A percentile compares a stretch with the other conserved stretches of the same genome.
Evolutionary conservation across 2,113 vertebrate genomes (phyloP).

Genomic region (Phylloscopus trochilus): DNA sequence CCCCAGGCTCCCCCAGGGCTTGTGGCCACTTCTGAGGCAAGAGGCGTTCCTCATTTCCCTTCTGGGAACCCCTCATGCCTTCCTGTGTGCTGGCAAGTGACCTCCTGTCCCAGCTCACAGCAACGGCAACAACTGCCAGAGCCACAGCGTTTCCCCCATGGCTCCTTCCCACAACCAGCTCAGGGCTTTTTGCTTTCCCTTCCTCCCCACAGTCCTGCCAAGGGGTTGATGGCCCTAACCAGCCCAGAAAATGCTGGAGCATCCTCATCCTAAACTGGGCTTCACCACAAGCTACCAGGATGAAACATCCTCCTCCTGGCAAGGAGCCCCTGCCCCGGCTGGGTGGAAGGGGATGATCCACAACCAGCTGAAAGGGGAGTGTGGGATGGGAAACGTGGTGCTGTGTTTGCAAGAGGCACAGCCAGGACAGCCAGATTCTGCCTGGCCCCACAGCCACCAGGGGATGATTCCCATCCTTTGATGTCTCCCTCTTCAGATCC

Average conservation of each 20-base stretch:
- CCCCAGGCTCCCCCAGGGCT: not conserved
- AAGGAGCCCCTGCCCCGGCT: no score
- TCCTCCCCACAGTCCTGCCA: not conserved
- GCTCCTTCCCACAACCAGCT: not conserved
- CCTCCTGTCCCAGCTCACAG: not conserved
- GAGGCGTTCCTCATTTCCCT: not conserved
- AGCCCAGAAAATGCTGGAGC: rapidly evolving
- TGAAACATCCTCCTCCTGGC: not conserved
- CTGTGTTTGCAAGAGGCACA: not conserved
- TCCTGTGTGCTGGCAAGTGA: not conserved
- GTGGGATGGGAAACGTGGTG: not conserved
- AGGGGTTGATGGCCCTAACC: not conserved
- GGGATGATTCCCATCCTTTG: not conserved
- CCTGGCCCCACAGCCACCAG: not conserved
- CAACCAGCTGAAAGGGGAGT: not conserved
- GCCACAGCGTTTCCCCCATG: rapidly evolving
- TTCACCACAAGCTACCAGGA: rapidly evolving
- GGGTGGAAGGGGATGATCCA: rapidly evolving
- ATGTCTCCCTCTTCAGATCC: rapidly evolving
- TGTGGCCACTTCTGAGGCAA: not conserved
- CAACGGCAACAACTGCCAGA: rapidly evolving
- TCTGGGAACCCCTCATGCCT: not conserved
- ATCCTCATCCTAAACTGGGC: not conserved
- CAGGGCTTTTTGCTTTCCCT: not conserved
- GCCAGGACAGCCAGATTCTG: not conserved